Evolutionary conservation across 2,888 invertebrate genomes (phyloP).

Genomic region (Metallyticus violacea): DNA sequence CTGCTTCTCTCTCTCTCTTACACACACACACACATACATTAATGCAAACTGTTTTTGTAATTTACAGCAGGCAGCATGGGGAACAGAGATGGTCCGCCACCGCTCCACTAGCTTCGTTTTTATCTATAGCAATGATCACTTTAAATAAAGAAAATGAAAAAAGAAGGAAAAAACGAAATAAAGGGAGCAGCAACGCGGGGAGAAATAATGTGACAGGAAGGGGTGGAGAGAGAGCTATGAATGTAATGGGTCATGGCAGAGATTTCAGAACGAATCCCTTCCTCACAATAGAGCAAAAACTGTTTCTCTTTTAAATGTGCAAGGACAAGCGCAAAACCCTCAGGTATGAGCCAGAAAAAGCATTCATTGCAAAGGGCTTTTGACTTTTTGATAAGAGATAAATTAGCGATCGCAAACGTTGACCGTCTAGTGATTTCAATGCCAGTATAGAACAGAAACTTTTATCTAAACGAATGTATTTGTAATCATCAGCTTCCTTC

Average conservation of each 20-base stretch:
- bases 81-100: neutral
- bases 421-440: neutral
- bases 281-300: neutral
- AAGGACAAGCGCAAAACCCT: too few species aligned
- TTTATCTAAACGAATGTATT: too few species aligned
- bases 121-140: constrained; percentile 31
- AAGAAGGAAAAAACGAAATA: neutral
- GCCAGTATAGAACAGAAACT: neutral
- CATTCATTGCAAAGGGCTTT: too few species aligned
- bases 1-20: neutral
- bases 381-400: neutral
- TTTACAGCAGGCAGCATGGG: constrained; percentile 24
- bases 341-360: neutral
- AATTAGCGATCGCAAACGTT: neutral
- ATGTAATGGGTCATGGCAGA: neutral
- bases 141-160: constrained; percentile 28
- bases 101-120: neutral
- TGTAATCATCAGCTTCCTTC: too few species aligned
- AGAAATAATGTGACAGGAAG: neutral
- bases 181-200: neutral
- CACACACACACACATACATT: constrained; percentile 16
- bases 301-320: neutral
- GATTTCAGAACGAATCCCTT: neutral
- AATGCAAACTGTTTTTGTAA: constrained; percentile 32
- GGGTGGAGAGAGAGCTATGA: neutral